Conservation (phyloP, 1,140 invertebrate genomes). For the Bombus turneri region DNA sequence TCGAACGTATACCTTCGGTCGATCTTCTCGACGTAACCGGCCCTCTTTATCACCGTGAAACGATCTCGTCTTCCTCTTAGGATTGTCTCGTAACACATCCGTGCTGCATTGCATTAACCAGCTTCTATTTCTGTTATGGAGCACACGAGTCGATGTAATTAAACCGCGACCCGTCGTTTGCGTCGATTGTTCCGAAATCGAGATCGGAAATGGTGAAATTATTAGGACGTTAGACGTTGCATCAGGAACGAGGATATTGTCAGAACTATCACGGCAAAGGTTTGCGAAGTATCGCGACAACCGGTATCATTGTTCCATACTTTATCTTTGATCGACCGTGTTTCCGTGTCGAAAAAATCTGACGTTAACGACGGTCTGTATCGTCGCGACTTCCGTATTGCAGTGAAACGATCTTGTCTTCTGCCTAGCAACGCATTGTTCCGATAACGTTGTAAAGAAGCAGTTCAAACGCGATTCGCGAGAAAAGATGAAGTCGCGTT, state of each 20-base stretch:
- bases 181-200: conserved; percentile 10
- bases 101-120: conserved; percentile 54
- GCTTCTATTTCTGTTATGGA: conserved; percentile 10
- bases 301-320: conserved; percentile 9
- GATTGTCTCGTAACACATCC: conserved; percentile 66
- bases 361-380: conserved; percentile 16
- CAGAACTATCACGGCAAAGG: background rate
- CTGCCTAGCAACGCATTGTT: conserved; percentile 66
- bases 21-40: conserved; percentile 35
- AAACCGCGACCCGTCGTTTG: background rate
- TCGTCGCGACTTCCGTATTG: conserved; percentile 48
- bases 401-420: conserved; percentile 69
- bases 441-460: conserved; percentile 56
- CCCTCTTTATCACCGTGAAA: conserved; percentile 56
- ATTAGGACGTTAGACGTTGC: background rate
- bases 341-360: background rate
- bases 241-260: background rate
- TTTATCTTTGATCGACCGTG: conserved; percentile 17
- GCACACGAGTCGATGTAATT: conserved; percentile 1
- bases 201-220: background rate
- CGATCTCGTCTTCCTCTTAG: conserved; percentile 67
- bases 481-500: background rate
- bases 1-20: background rate
- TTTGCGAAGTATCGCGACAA: background rate
- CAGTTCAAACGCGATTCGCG: background rate